Evolutionary conservation across 2,888 invertebrate genomes (phyloP), one percentile per base, ranked within the genome.

Genomic region (Subacronicta megacephala): DNA sequence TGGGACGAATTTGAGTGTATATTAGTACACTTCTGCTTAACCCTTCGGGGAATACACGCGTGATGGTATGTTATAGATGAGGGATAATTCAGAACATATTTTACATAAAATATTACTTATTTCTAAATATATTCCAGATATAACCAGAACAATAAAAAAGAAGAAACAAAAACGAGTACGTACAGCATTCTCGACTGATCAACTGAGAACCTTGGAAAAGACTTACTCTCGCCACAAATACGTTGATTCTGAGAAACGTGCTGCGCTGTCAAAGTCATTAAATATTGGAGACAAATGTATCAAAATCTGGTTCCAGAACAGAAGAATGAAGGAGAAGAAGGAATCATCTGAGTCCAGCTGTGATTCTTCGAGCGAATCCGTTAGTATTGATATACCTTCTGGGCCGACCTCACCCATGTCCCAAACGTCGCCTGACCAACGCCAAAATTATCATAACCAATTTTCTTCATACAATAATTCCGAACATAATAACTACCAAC

Each of bases 271-370:
- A 0, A 84, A 94, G 0, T 72, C 85, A 1, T 88, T 97, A 0
- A 94, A 93, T 41, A 92, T 98, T 2, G 94, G 95, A 1, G 97
- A 97, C 72, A 94, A 96, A 50, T 96, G 96, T 81, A 95, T 98
- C 52, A 97, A 97, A 85, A 96, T 97, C 33, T 97, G 97, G 97
- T 98, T 97, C 82, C 97, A 98, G 81, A 97, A 97, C 80, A 93
- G 97, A 18, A 92, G 97, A 18, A 97, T 97, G 97, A 96, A 96
- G 62, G 93, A 92, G 70, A 96, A 96, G 78, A 96, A 95, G 73
- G 95, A 95, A 66, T 86, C 77, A 0, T 85, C 83, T 0, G 90
- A 88, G 55, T 85, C 84, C 2, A 83, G 83, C 53, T 57, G 62
- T 20, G 87, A 89, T 49, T 77, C 83, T 2, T 85, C 85, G 0